Conservation (phyloP, 2,888 invertebrate genomes). For the Frankliniella intonsa region DNA sequence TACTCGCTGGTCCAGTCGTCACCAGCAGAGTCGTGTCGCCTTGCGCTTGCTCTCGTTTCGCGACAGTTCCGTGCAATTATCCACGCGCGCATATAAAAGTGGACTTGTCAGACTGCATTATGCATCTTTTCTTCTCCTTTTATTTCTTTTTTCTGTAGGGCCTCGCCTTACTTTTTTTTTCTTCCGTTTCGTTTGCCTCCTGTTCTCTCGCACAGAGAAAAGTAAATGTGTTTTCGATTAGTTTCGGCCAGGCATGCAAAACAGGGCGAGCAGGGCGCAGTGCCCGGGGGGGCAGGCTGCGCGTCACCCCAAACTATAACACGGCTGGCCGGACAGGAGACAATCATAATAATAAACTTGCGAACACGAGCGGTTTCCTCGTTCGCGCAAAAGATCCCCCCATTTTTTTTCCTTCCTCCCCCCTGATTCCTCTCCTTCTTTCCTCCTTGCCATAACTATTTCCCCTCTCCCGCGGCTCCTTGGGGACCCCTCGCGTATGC, state of each 20-base stretch:
- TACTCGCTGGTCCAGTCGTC: no score
- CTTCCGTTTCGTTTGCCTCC: no score
- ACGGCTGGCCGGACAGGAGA: neutral
- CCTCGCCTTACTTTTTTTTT: neutral
- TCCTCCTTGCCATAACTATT: neutral
- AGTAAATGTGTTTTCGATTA: constrained; percentile 23
- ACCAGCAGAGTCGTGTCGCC: no score
- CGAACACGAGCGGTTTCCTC: neutral
- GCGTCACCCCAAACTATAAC: neutral
- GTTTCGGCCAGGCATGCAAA: constrained; percentile 24
- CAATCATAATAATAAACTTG: constrained; percentile 23
- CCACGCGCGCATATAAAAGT: neutral
- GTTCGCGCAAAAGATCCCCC: neutral
- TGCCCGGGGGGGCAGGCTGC: neutral
- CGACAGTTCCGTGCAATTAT: constrained; percentile 9
- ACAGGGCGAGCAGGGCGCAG: neutral
- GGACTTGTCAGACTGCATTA: neutral
- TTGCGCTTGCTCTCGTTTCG: no score
- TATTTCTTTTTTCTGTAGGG: neutral
- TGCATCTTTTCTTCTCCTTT: neutral
- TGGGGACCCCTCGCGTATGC: neutral
- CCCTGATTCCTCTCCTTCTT: neutral
- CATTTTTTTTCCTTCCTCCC: neutral
- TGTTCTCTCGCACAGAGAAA: neutral
- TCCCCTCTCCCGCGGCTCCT: no score